Evolutionary conservation across 1,140 invertebrate genomes (phyloP), one percentile per base, ranked within the genome.

Genomic region (Euborellia annulipes): DNA sequence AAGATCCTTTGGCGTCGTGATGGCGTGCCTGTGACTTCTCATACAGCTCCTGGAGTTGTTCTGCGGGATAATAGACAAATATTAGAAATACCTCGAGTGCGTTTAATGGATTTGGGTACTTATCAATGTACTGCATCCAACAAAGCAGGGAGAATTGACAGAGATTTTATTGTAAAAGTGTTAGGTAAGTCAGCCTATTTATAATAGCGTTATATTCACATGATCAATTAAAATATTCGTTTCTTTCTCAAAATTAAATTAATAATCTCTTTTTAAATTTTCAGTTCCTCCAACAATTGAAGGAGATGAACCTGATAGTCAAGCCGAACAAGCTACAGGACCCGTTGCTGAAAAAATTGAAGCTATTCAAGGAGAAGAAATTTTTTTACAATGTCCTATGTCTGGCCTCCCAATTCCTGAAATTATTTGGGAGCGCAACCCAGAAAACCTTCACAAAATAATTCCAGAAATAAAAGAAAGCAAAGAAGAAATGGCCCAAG

Each of bases 91-190:
- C 55, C 52, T 20, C 49, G 46, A 7, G 46, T 48, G 2, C 41
- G 56, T 3, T 52, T 62, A 1, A 54, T 51, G 30, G 63, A 73
- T 48, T 50, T 50, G 7, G 66, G 66, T 6, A 56, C 53, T 17
- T 74, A 71, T 51, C 68, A 63, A 4, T 74, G 72, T 55, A 45
- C 62, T 39, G 71, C 69, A n/a, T 51, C 54, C 6, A 74, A 74
- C 55, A 68, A 66, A 50, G 68, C 69, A n/a, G 70, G 70, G 3
- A 54, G 58, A 46, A 52, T 65, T 20, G 53, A 58, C 18, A 63
- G 64, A 27, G 62, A 65, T 11, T 71, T 66, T 55, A 47, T 57
- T 30, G 53, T 73, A 3, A 62, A 67, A 54, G 65, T 73, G 8
- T 58, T 65, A 44, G 64, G 71, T 72, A 55, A 50, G 23, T 27